A percentile compares a stretch with the other conserved stretches of the same genome.
phyloP scores from a whole-genome alignment of 2,888 invertebrate genomes.

The Graphium colonna region DNA sequence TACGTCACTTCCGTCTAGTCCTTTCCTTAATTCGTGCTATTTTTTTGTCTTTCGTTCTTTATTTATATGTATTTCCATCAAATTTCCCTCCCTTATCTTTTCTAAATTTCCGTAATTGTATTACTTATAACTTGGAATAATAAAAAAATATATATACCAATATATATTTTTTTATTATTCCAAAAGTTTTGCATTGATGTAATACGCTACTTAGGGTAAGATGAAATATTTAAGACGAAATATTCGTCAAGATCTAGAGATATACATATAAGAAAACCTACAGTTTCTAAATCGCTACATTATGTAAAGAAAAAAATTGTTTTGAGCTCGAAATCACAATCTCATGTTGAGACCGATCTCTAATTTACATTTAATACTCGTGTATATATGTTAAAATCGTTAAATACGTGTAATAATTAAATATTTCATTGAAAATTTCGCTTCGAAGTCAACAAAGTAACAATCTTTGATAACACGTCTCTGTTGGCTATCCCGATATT shows the following conservation, averaged over 20 bases:
- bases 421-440: no score
- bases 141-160: no score
- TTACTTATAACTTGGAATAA: no score
- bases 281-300: constrained; percentile 6
- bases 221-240: not conserved
- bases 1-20: no score
- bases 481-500: not conserved
- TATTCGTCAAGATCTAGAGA: constrained; percentile 3
- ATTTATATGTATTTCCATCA: no score
- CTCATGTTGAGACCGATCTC: constrained; percentile 2
- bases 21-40: no score
- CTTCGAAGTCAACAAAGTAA: no score
- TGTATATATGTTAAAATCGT: constrained; percentile 1
- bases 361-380: not conserved
- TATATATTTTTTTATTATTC: no score
- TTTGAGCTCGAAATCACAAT: constrained; percentile 15
- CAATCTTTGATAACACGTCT: not conserved
- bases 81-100: no score
- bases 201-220: not conserved
- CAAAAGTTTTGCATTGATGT: no score
- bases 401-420: not conserved
- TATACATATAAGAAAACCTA: constrained; percentile 8
- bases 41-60: no score
- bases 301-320: constrained; percentile 9
- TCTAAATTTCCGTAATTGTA: no score